Evolutionary conservation across 2,797 vertebrate genomes (phyloP).

Genomic region (Dromococcyx pavoninus): DNA sequence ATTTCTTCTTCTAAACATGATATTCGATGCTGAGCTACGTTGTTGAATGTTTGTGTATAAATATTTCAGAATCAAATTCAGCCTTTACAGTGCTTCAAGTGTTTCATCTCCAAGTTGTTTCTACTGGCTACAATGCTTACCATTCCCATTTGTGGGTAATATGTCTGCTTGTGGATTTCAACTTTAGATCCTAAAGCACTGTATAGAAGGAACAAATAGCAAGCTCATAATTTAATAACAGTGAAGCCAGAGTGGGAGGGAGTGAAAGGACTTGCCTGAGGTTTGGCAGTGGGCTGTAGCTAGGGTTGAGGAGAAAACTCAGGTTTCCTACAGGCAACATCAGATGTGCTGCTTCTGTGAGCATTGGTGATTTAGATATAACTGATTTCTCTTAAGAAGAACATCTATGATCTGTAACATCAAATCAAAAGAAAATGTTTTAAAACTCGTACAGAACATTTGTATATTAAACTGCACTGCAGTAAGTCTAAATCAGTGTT

Average conservation of each 20-base stretch:
- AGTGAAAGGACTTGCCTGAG: background rate
- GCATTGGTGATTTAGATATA: background rate
- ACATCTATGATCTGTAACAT: background rate
- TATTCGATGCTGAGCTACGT: background rate
- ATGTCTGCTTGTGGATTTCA: background rate
- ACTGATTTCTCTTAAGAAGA: background rate
- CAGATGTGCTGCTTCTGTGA: background rate
- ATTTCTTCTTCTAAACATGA: rapidly evolving
- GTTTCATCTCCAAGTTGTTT: background rate
- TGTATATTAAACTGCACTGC: background rate
- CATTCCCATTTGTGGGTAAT: background rate
- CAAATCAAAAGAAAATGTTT: background rate
- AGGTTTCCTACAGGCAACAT: background rate
- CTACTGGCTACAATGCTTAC: background rate
- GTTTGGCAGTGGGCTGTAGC: background rate
- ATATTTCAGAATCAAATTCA: background rate
- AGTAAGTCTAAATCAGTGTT: background rate
- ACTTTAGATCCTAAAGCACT: background rate
- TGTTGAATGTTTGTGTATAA: background rate
- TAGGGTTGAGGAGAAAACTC: background rate
- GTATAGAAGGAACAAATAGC: background rate
- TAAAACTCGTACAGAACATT: background rate
- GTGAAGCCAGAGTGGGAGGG: background rate
- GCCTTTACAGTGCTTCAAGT: background rate
- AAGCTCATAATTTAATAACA: background rate